A percentile compares a stretch with the other conserved stretches of the same genome.
Conservation (phyloP, 2,888 invertebrate genomes). For the Diarsia dahlii region DNA sequence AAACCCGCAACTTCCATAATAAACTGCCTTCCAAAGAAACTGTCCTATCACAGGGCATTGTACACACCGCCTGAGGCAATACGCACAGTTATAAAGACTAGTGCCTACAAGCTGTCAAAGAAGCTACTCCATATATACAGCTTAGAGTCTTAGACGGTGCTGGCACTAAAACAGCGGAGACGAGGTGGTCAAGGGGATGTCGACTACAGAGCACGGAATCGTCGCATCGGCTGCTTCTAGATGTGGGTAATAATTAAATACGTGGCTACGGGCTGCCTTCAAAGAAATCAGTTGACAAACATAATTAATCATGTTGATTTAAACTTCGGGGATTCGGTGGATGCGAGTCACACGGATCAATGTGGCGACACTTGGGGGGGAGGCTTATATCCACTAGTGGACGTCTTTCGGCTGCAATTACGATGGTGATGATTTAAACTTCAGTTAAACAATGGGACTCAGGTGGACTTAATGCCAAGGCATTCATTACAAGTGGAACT, state of each 20-base stretch:
- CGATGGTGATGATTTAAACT: background rate
- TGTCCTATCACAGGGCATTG: conserved; percentile 49
- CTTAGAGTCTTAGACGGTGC: conserved; percentile 56
- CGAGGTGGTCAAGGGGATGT: background rate
- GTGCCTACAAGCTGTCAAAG: conserved; percentile 60
- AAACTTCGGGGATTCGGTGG: too few species aligned
- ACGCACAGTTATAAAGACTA: conserved; percentile 59
- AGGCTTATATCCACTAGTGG: too few species aligned
- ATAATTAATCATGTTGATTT: too few species aligned
- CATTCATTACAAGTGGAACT: background rate
- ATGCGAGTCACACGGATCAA: too few species aligned
- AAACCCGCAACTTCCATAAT: conserved; percentile 23
- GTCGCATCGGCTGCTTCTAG: background rate
- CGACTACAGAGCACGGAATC: too few species aligned
- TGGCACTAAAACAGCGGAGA: background rate
- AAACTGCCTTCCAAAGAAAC: conserved; percentile 44
- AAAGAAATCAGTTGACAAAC: too few species aligned
- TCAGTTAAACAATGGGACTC: background rate
- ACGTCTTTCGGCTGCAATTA: too few species aligned
- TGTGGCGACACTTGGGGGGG: too few species aligned
- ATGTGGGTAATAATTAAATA: background rate
- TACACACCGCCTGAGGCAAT: conserved; percentile 46
- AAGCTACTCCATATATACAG: conserved; percentile 66
- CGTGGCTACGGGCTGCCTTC: too few species aligned
- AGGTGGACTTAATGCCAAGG: background rate